Evolutionary conservation across 2,113 vertebrate species (phyloP).

Genomic region (Bothrops jararaca): DNA sequence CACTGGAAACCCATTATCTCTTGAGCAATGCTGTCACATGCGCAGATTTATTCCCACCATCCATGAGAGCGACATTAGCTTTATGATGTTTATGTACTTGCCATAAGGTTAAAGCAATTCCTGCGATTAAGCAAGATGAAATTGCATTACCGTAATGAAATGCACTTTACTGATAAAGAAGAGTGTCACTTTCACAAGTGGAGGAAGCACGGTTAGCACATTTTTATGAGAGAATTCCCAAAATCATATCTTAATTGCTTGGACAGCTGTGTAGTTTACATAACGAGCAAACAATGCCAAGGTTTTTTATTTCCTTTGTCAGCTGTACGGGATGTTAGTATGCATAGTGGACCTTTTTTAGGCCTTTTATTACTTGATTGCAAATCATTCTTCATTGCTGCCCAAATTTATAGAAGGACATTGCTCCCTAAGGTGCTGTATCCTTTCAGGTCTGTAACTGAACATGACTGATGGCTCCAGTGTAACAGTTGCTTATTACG

Average conservation of each 20-base stretch:
- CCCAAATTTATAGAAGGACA: constrained; percentile 89
- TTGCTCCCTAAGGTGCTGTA: constrained; percentile 85
- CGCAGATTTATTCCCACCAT: constrained; percentile 73
- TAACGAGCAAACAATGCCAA: constrained; percentile 84
- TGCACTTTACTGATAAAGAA: constrained; percentile 81
- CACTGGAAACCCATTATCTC: constrained; percentile 58
- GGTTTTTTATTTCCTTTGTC: constrained; percentile 84
- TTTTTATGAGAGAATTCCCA: constrained; percentile 83
- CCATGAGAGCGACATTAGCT: constrained; percentile 71
- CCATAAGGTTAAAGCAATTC: constrained; percentile 83
- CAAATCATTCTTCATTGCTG: constrained; percentile 90
- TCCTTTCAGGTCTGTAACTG: constrained; percentile 87
- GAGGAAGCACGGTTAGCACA: constrained; percentile 80
- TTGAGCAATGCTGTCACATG: constrained; percentile 69
- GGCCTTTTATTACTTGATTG: constrained; percentile 87
- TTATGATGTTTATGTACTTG: constrained; percentile 77
- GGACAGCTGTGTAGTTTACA: constrained; percentile 85
- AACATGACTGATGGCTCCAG: constrained; percentile 83
- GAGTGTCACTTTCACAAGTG: constrained; percentile 85
- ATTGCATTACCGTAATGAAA: constrained; percentile 84
- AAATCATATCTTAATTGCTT: constrained; percentile 87
- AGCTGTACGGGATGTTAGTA: constrained; percentile 80
- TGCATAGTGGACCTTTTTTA: constrained; percentile 80
- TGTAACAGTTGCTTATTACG: constrained; percentile 88
- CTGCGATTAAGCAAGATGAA: constrained; percentile 79